Evolutionary conservation across 1,140 invertebrate genomes (phyloP).

Genomic region (Panagrolaimus sp.): DNA sequence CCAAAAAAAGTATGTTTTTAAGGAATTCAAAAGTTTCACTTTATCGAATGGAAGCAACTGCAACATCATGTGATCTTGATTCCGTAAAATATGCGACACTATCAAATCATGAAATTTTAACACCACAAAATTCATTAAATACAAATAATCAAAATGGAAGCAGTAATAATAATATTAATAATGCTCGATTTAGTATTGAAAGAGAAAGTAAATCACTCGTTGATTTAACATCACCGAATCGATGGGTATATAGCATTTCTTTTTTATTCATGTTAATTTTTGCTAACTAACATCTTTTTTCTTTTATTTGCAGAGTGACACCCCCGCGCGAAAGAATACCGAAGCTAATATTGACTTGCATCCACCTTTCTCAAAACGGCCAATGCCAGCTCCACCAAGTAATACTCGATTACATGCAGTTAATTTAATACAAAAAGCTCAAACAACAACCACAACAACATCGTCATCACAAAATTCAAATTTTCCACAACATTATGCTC

Average conservation of each 20-base stretch:
- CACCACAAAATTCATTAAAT: slow-evolving; percentile 19
- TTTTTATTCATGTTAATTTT: not conserved
- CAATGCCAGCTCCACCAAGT: slow-evolving; percentile 26
- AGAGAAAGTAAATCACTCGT: slow-evolving; percentile 45
- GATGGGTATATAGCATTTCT: slow-evolving; percentile 5
- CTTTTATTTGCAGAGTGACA: slow-evolving; percentile 20
- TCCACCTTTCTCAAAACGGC: slow-evolving; percentile 16
- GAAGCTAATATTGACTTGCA: slow-evolving; percentile 20
- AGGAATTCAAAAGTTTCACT: not conserved
- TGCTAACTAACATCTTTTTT: slow-evolving; percentile 7
- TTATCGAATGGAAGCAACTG: slow-evolving; percentile 14
- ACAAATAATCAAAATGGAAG: not conserved
- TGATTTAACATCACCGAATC: slow-evolving; percentile 23
- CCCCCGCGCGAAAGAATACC: slow-evolving; percentile 33
- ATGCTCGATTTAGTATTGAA: slow-evolving; percentile 22
- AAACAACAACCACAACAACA: slow-evolving; percentile 33
- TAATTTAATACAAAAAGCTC: slow-evolving; percentile 7
- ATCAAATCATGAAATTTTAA: slow-evolving; percentile 17
- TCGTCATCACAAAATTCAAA: slow-evolving; percentile 28
- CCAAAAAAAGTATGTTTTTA: not conserved
- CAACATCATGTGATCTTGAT: not conserved
- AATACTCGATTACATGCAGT: slow-evolving; percentile 14
- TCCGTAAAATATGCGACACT: not conserved
- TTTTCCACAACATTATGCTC: slow-evolving; percentile 27
- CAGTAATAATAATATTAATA: slow-evolving; percentile 23